Base-by-base conservation (phyloP, 2,113 vertebrate genomes). In the Barbus barbus region DNA sequence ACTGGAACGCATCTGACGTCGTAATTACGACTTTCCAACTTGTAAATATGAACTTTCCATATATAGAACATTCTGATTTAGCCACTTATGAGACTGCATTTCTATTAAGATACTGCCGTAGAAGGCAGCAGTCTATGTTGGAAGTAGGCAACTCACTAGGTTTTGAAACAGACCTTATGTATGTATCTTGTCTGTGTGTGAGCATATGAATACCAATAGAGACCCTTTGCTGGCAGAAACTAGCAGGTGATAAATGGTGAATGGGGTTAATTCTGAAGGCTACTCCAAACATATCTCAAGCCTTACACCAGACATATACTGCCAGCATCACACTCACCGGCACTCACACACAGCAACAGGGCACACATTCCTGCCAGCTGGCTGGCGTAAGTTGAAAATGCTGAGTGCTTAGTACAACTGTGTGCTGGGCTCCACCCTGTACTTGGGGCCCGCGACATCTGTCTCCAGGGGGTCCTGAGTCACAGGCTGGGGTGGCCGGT, bases 201-300 rank as follows among this genome's bases (percentile, higher is more conserved):
- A 58, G 28, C 76, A 36, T 76, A 51, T 67, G 69, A 14, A 67
- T 71, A 41, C 28, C 13, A 72, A 77, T 61, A 44, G 11, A 20
- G 67, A 72, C 71, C 11, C 80, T 65, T 41, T 60, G 61, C 77
- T 89, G 86, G 88, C 76, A 78, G 61, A 83, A 84, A 24, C 85
- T 69, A 86, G 83, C 87, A 91, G 87, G 87, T 89, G 90, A 81
- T 88, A 87, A 77, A 88, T 88, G 81, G 65, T 12, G 60, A 61
- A 89, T 84, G 58, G 65, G 67, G 71, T 89, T 83, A 79, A 87
- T 86, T 78, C 71, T 78, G 83, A 86, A 72, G 75, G 74, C 86
- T 84, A 78, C 84, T 86, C 89, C 89, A 88, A 91, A 91, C 86
- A 90, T 91, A 90, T 85, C 56, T 73, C 73, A 80, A 83, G 69